Evolutionary conservation across 2,113 vertebrate species (phyloP).

Genomic region (Xiphorhynchus elegans): DNA sequence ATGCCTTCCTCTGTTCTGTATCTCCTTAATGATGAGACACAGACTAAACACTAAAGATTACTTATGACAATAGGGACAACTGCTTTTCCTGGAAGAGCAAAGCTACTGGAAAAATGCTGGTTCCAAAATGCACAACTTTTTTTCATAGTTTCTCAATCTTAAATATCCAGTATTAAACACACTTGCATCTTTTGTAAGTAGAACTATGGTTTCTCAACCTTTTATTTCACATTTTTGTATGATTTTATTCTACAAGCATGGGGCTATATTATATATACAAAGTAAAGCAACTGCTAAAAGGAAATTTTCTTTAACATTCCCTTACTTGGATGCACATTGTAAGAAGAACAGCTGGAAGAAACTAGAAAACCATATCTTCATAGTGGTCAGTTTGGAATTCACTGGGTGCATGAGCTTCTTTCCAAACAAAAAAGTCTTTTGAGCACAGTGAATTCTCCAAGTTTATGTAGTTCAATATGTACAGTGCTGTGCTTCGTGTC

Average conservation of each 20-base stretch:
- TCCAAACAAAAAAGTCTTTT: neutral
- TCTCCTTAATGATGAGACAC: neutral
- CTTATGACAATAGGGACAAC: neutral
- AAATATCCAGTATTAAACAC: neutral
- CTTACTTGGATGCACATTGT: neutral
- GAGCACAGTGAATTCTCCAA: neutral
- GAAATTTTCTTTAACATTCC: neutral
- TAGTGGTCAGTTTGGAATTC: neutral
- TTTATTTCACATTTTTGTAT: neutral
- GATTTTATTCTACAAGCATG: neutral
- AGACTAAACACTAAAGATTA: neutral
- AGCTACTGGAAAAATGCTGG: neutral
- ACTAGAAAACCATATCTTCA: neutral
- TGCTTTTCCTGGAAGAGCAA: neutral
- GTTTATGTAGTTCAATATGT: neutral
- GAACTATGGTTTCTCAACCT: neutral
- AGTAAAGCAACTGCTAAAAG: neutral
- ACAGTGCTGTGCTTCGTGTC: neutral
- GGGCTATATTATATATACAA: neutral
- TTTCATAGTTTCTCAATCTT: neutral
- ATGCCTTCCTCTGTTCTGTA: neutral
- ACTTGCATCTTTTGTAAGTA: neutral
- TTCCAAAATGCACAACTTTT: neutral
- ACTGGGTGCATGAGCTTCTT: neutral
- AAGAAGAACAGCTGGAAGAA: neutral